Evolutionary conservation across 2,888 invertebrate genomes (phyloP), one percentile per base, ranked within the genome.

Genomic region (Trissolcus brochymenae): DNA sequence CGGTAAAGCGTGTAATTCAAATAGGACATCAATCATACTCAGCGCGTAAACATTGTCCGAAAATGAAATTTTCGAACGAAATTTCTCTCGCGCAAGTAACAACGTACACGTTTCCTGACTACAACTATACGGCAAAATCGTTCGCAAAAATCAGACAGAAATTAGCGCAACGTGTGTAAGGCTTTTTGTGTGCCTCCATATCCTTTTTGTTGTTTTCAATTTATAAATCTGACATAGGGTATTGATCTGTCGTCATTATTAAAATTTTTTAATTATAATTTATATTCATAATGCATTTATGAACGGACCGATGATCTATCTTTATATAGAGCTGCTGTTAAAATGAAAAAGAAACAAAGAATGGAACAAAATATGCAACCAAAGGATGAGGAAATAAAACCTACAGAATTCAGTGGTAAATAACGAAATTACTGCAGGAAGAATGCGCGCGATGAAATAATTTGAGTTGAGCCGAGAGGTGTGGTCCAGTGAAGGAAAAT

Each of bases 261-360:
- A 80, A 78, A 78, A 25, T 19, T 19, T 19, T 25, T 25, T 6
- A 35, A 78, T 78, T 78, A 64, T 71, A 78, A 78, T 78, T 54
- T 68, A 55, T 55, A 67, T 67, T 16, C n/a, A 55, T 35, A 71
- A 78, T 64, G 76, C 60, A 76, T 78, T 80, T 78, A 78, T 9
- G 71, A 77, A 50, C 53, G 25, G 78, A 78, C 71, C 64, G 67
- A 73, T 55, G 67, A 61, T 14, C 29, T 57, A 54, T 53, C 64
- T 71, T 71, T 40, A 43, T 40, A 43, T 56, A 53, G 41, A 11
- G 16, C 11, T 55, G 54, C 6, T 50, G 59, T 16, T 35, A 57
- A 75, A 25, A 6, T 25, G n/a, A n/a, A n/a, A 25, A 25, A 6
- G 6, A 25, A 25, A 25, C 25, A 25, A 25, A 25, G 4, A 21